phyloP scores from a whole-genome alignment of 2,888 invertebrate genomes.

The Tanytarsus gracilentus region DNA sequence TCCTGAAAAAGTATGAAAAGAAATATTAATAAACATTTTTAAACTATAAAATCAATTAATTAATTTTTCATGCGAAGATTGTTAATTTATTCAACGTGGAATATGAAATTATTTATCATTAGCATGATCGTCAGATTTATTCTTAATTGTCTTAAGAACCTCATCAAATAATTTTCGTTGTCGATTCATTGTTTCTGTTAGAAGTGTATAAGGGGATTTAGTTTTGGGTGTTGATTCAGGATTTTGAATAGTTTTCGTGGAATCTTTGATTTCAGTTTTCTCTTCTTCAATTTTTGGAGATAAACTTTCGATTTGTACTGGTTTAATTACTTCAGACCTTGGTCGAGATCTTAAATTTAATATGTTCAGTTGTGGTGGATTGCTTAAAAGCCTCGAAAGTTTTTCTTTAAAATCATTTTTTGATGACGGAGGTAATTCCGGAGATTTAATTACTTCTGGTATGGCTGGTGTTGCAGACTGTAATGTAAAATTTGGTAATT shows the following conservation, averaged over 20 bases:
- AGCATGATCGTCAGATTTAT: not conserved
- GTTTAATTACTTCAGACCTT: not conserved
- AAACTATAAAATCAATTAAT: not conserved
- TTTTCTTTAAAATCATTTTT: slow-evolving; percentile 14
- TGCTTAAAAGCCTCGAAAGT: slow-evolving; percentile 13
- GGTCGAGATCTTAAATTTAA: too few species aligned
- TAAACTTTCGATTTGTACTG: not conserved
- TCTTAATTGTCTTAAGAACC: slow-evolving; percentile 18
- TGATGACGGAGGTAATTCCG: not conserved
- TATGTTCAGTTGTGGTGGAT: too few species aligned
- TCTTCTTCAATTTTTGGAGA: not conserved
- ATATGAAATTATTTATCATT: not conserved
- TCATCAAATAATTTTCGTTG: slow-evolving; percentile 22
- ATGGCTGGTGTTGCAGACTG: too few species aligned
- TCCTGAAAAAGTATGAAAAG: slow-evolving; percentile 45
- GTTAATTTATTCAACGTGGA: not conserved
- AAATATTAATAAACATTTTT: not conserved
- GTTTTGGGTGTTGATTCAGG: not conserved
- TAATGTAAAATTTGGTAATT: too few species aligned
- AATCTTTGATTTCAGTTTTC: not conserved
- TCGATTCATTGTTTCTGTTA: not conserved
- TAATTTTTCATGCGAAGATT: not conserved
- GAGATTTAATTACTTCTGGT: too few species aligned
- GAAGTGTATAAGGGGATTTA: not conserved
- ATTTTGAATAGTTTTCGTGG: not conserved